Evolutionary conservation across 92 coral and sea anemone genomes (phyloP), one percentile per base, ranked within the genome.

Genomic region (Phenganax marumi): DNA sequence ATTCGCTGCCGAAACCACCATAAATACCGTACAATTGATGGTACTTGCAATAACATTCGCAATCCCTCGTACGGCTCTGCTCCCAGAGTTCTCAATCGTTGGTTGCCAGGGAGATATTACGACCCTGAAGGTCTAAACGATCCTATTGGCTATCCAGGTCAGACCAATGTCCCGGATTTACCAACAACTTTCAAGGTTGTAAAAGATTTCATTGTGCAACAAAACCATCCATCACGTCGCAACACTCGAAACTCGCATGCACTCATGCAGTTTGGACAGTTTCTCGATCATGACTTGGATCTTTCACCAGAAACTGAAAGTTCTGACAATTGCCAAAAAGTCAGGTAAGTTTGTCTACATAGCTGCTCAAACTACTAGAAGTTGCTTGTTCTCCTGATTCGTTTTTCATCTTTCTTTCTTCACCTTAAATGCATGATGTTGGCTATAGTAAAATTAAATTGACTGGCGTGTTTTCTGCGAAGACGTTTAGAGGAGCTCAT

Each of bases 251-350:
- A n/a, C 79, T 52, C 79, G 8, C 79, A 74, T 51, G 62, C 62
- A 16, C 49, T 50, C 49, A 74, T 74, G 79, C 79, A 74, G 79
- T 74, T 52, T 52, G 79, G 79, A n/a, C 79, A 74, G 21, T 74
- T 50, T 8, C 18, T 74, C 57, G 79, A 74, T 56, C 79, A 74
- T 21, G 79, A 74, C 25, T 12, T 74, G 21, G 24, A 14, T 17
- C 62, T 74, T 17, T 12, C 79, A 22, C 79, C 79, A 7, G 79
- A 74, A 53, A 74, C 62, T 18, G 57, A 74, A 52, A 24, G 79
- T 25, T 50, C 61, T 5, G 79, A 74, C 25, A 24, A 74, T 6
- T 74, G 79, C 26, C 60, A 74, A 24, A 56, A 74, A 13, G 62
- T 52, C 18, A 25, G 22, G 79, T 74, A 53, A 74, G 79, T 66